These are phyloP conservation scores for Limanda limanda DNA, from an alignment of 2,113 vertebrate genomes.

Conservation along the genomic window DNA sequence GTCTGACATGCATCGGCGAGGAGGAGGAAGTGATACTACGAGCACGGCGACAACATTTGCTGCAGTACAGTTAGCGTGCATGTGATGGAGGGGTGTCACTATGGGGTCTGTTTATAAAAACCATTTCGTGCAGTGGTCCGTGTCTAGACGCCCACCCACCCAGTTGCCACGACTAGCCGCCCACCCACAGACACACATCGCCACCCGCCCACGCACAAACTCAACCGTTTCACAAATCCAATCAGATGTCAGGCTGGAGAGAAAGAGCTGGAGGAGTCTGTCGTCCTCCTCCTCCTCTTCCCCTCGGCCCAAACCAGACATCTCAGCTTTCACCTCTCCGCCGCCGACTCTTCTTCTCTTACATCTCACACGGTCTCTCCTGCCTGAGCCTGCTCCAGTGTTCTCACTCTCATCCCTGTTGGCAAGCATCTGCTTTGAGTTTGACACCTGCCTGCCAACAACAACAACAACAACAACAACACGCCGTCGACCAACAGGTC, in stretches of 20 bases:
- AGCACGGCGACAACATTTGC: slow-evolving; percentile 12
- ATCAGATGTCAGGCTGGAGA: slow-evolving; percentile 33
- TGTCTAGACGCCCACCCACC: slow-evolving; percentile 57
- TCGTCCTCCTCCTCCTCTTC: slow-evolving; percentile 55
- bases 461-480: slow-evolving; percentile 62
- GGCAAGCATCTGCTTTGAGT: slow-evolving; percentile 62
- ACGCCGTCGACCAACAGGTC: slow-evolving; percentile 54
- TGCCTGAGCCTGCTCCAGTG: slow-evolving; percentile 38
- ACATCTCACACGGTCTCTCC: slow-evolving; percentile 46
- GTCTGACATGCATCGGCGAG: slow-evolving; percentile 21
- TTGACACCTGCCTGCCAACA: slow-evolving; percentile 61
- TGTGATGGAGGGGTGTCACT: slow-evolving; percentile 34
- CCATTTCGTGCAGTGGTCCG: slow-evolving; percentile 53
- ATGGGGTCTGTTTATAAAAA: slow-evolving; percentile 39
- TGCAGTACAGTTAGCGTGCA: slow-evolving; percentile 12
- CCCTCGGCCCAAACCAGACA: slow-evolving; percentile 51
- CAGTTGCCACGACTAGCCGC: slow-evolving; percentile 4
- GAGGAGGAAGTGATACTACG: slow-evolving; percentile 67
- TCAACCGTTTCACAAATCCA: slow-evolving; percentile 55
- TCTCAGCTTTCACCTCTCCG: slow-evolving; percentile 64
- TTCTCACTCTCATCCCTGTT: slow-evolving; percentile 56
- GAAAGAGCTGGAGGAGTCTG: slow-evolving; percentile 13
- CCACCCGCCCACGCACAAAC: slow-evolving; percentile 42
- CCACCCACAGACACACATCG: slow-evolving; percentile 35
- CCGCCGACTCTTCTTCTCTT: slow-evolving; percentile 67